Percentiles rank a stretch among this genome's conserved stretches.
Conservation (phyloP, 2,888 invertebrate genomes). For the Aproaerema taeniolella region DNA sequence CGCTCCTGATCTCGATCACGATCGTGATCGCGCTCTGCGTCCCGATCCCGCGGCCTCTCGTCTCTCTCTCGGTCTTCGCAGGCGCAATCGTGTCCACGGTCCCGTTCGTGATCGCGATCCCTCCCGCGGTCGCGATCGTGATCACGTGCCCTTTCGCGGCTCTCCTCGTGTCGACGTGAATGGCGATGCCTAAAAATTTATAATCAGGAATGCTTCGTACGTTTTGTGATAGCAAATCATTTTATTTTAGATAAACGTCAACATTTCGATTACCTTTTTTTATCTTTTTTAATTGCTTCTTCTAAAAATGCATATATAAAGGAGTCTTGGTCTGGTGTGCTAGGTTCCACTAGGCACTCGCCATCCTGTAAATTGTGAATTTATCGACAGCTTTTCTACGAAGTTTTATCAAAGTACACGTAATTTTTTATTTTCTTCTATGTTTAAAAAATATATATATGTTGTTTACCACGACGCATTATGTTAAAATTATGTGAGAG, state of each 20-base stretch:
- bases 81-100: slow-evolving; percentile 31
- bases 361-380: no score
- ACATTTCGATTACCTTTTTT: slow-evolving; percentile 55
- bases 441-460: no score
- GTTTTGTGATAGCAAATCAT: no score
- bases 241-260: no score
- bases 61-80: slow-evolving; percentile 35
- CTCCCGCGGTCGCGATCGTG: slow-evolving; percentile 10
- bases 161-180: slow-evolving; percentile 40
- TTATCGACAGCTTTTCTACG: no score
- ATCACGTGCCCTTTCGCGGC: slow-evolving; percentile 34
- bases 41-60: slow-evolving; percentile 28
- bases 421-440: no score
- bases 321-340: slow-evolving; percentile 55
- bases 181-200: slow-evolving; percentile 41
- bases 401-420: no score
- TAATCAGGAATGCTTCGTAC: background rate
- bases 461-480: no score
- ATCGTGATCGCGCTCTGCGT: slow-evolving; percentile 36
- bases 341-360: slow-evolving; percentile 29
- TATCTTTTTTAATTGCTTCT: slow-evolving; percentile 61
- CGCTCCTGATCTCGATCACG: slow-evolving; percentile 30
- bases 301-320: slow-evolving; percentile 62
- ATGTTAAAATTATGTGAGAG: no score
- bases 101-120: slow-evolving; percentile 30